Evolutionary conservation across 2,797 vertebrate genomes (phyloP).

Genomic region (Melanotaenia maccullochi): DNA sequence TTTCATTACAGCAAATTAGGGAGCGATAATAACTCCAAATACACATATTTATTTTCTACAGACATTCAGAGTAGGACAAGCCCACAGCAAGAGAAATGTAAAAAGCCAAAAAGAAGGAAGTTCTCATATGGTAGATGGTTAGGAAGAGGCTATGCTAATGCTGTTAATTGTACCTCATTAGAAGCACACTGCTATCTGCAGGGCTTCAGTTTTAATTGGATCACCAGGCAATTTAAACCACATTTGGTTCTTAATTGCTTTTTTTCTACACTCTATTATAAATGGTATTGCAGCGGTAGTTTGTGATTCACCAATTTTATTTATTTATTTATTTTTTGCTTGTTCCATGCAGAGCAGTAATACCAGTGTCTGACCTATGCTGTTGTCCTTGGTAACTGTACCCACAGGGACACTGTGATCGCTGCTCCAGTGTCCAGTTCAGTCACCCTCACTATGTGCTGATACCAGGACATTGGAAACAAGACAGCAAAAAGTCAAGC

Average conservation of each 20-base stretch:
- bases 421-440: conserved; percentile 50
- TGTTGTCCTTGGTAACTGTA: conserved; percentile 62
- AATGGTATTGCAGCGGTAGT: conserved; percentile 55
- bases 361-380: conserved; percentile 43
- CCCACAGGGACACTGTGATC: conserved; percentile 52
- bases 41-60: conserved; percentile 81
- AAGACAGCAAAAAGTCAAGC: conserved; percentile 29
- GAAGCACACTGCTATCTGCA: conserved; percentile 73
- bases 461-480: conserved; percentile 54
- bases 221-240: conserved; percentile 73
- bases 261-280: conserved; percentile 64
- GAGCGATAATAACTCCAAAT: conserved; percentile 81
- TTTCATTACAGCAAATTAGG: conserved; percentile 82
- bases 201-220: conserved; percentile 80
- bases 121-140: conserved; percentile 46
- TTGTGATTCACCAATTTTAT: conserved; percentile 31
- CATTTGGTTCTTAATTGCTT: conserved; percentile 64
- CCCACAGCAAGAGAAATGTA: conserved; percentile 68
- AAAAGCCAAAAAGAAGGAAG: conserved; percentile 50
- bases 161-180: conserved; percentile 78
- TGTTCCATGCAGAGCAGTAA: conserved; percentile 30
- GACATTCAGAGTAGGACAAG: conserved; percentile 67
- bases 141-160: conserved; percentile 61
- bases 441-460: conserved; percentile 50
- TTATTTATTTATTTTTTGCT: conserved; percentile 4